Evolutionary conservation across 1,140 invertebrate species (phyloP).

Genomic region (Drosophila mayri): DNA sequence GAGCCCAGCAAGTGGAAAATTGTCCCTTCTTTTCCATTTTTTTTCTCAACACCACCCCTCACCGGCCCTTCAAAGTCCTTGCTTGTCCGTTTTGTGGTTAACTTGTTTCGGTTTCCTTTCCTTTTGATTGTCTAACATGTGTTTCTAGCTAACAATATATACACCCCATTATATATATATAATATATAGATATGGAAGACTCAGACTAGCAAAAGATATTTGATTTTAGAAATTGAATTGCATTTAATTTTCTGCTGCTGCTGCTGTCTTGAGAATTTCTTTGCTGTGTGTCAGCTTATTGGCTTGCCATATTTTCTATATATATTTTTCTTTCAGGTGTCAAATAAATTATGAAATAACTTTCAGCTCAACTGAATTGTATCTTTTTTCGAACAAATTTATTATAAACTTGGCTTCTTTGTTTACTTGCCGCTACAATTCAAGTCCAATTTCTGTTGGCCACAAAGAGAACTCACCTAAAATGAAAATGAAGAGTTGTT

Average conservation of each 20-base stretch:
- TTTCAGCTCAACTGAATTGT: constrained; percentile 31
- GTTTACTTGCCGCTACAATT: constrained; percentile 26
- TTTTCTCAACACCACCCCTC: not conserved
- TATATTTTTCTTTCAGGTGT: constrained; percentile 26
- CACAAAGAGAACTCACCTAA: constrained; percentile 9
- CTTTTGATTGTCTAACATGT: constrained; percentile 66
- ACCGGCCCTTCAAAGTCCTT: constrained; percentile 5
- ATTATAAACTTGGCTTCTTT: constrained; percentile 8
- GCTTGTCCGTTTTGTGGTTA: constrained; percentile 65
- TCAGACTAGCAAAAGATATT: constrained; percentile 24
- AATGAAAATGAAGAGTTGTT: constrained; percentile 5
- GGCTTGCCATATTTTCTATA: constrained; percentile 35
- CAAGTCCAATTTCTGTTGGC: not conserved
- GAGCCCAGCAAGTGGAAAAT: constrained; percentile 64
- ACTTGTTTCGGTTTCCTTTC: constrained; percentile 65
- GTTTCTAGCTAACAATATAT: constrained; percentile 49
- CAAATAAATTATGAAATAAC: constrained; percentile 43
- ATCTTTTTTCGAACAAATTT: constrained; percentile 7
- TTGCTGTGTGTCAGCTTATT: constrained; percentile 35
- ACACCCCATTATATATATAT: constrained; percentile 9
- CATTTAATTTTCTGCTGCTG: constrained; percentile 61
- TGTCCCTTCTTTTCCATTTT: constrained; percentile 39
- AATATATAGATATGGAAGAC: not conserved
- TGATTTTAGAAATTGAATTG: constrained; percentile 70
- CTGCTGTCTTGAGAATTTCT: constrained; percentile 28